Base-by-base conservation (phyloP, 2,113 vertebrate genomes). In the Tylochromis polylepis region DNA sequence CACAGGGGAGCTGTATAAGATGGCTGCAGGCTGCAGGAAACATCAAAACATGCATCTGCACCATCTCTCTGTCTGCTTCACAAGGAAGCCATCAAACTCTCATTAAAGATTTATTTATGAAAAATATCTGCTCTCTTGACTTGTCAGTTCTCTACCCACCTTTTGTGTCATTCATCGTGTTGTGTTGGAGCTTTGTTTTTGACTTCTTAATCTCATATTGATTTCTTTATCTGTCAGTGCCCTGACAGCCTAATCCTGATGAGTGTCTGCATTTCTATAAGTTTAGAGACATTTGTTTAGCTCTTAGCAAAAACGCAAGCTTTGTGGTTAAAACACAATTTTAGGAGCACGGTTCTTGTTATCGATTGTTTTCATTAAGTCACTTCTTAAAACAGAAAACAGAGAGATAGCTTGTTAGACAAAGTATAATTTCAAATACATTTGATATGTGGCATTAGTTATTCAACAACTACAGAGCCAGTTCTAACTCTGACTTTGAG, bases 71-170 rank as follows among this genome's bases (percentile, higher is more conserved):
- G 46, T 53, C 46, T 53, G 72, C 72, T 79, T 82, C 87, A 60
- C 15, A 22, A 5, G 14, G 18, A 75, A 59, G 18, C 77, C 3
- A 79, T 90, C 84, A 87, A 82, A 78, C 58, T 57, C 79, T 75
- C 86, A 88, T 90, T 83, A 87, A 90, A 90, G 84, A 86, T 87
- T 90, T 27, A 88, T 67, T 67, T 10, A 46, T 43, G 11, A 46
- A 20, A 79, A 75, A 75, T 77, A 77, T 77, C 27, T 34, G 18
- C 27, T 77, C 46, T 53, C 72, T 77, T 53, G 27, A 77, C 46
- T 77, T 60, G 29, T 36, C 22, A 85, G 11, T 83, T 81, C 60
- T 81, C 16, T 59, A 18, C 10, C 5, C 16, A 77, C 27, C 27
- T 77, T 53, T 77, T 18, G 34, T 53, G 72, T 53, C 72, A 77